Evolutionary conservation across 2,797 vertebrate species (phyloP).

Genomic region (Anisognathus igniventris): DNA sequence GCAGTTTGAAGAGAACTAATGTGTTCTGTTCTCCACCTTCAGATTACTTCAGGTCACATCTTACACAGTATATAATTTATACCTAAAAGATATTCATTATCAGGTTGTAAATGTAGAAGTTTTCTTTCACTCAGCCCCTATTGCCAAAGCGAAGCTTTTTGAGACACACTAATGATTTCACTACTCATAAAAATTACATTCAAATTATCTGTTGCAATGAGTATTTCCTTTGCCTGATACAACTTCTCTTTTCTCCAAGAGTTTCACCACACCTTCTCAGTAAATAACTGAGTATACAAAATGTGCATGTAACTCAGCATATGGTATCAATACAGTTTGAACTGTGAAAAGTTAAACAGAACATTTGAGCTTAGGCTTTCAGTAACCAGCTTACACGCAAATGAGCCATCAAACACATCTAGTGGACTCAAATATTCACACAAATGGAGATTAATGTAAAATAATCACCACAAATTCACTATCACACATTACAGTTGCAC

Average conservation of each 20-base stretch:
- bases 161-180: background rate
- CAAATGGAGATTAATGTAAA: background rate
- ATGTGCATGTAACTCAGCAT: background rate
- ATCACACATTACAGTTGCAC: background rate
- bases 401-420: background rate
- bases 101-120: background rate
- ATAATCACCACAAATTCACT: background rate
- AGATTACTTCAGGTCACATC: background rate
- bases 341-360: background rate
- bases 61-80: background rate
- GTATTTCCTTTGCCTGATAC: background rate
- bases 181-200: background rate
- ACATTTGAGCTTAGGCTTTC: background rate
- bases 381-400: rapidly evolving
- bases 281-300: background rate
- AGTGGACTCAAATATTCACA: background rate
- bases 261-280: slow-evolving; percentile 31
- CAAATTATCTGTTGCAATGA: background rate
- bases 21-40: background rate
- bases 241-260: background rate
- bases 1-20: background rate
- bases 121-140: background rate
- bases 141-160: background rate
- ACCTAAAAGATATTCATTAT: background rate
- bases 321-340: background rate